phyloP scores from a whole-genome alignment of 2,113 vertebrate genomes.

The Poecile atricapillus region DNA sequence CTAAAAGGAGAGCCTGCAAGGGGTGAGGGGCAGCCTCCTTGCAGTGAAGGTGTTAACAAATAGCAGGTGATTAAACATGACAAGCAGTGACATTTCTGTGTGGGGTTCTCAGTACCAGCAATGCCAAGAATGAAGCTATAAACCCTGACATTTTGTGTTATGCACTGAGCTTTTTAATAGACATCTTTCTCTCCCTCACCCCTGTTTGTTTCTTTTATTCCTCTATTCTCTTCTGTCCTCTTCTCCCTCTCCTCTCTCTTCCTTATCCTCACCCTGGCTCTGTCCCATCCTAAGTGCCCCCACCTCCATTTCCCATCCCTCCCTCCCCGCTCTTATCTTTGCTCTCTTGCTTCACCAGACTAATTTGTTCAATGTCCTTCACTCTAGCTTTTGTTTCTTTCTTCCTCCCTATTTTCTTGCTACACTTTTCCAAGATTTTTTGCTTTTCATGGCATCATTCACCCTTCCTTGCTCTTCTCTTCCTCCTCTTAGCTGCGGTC shows the following conservation, averaged over 20 bases:
- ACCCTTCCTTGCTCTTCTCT: not conserved
- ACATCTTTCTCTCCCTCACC: conserved; percentile 66
- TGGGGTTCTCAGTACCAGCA: conserved; percentile 76
- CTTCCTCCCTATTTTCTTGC: conserved; percentile 11
- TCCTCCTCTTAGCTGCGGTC: not conserved
- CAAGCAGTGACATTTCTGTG: conserved; percentile 84
- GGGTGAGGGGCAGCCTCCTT: conserved; percentile 70
- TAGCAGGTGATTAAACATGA: conserved; percentile 88
- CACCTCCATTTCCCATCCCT: not conserved
- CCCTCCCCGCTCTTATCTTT: not conserved
- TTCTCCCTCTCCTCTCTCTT: not conserved
- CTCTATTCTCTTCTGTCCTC: not conserved
- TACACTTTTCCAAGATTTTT: not conserved
- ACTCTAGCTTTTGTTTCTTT: not conserved
- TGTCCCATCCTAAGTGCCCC: not conserved
- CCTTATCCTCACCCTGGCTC: not conserved
- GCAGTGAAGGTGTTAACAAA: conserved; percentile 83
- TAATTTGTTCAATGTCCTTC: not conserved
- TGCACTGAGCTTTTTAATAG: conserved; percentile 80
- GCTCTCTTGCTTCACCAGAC: not conserved
- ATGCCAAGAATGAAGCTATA: conserved; percentile 80
- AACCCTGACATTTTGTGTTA: conserved; percentile 82
- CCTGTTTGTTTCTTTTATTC: conserved; percentile 64
- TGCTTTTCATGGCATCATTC: not conserved
- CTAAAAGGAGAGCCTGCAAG: conserved; percentile 10